Base-by-base conservation (phyloP, 1,140 invertebrate genomes). In the Drosophila leontia region DNA sequence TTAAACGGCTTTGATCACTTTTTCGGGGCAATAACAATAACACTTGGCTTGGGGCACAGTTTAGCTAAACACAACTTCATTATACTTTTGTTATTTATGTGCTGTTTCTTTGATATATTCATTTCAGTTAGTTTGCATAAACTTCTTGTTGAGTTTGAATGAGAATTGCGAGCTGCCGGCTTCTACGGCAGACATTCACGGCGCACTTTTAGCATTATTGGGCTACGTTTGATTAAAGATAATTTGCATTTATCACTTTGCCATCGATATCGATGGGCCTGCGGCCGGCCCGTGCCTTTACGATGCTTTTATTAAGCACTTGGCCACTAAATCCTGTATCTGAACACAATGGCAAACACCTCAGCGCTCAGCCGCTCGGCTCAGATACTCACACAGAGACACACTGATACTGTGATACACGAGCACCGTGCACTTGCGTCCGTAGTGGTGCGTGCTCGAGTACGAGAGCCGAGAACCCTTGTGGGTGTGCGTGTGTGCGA, bases 291-390 rank as follows among this genome's bases (percentile, higher is more conserved):
- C 53, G 35, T 56, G 53, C 53, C 53, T 70, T 45, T 68, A 55
- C 51, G 62, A 72, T 51, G 68, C 67, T 72, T 72, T 72, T 51
- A 72, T 74, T 60, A 51, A 74, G 70, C 70, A 72, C 70, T 72
- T 72, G 34, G 56, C 41, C 70, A 68, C 63, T 68, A 72, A 74
- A 74, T 74, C 70, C 70, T 74, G 70, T 74, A 74, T 74, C 53
- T 59, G 69, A 72, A 56, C 44, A 71, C 68, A 71, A 71, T 71
- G 65, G 42, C 44, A 72, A 72, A 74, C 70, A 74, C 70, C 70
- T 72, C 44, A 60, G 67, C 59, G 48, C 47, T 45, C 23, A 29
- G 32, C 50, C 51, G 51, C 53, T 56, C 53, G 53, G 53, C 53
- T 56, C 53, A 56, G 53, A 56, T 72, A 72, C 70, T 72, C 70